Evolutionary conservation across 1,140 invertebrate species (phyloP), one percentile per base, ranked within the genome.

Genomic region (Centruroides sculpturatus): DNA sequence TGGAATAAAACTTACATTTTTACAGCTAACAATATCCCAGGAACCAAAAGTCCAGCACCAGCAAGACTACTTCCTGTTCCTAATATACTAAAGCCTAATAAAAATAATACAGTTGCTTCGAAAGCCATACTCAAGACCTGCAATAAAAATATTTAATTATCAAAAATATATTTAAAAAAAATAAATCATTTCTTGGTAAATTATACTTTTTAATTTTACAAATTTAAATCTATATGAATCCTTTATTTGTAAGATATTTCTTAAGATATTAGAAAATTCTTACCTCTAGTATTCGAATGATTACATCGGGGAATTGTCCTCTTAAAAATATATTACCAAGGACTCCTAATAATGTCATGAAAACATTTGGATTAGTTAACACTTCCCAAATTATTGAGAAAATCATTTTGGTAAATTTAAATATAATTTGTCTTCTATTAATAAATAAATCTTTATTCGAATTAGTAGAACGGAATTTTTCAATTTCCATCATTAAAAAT

Each of bases 301-400:
- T 41, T 8, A 41, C 41, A 41, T 52, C 59, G 1, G 64, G 64
- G n/a, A 65, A 36, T 46, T 57, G 54, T 2, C 51, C 55, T 36
- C 53, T 34, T 71, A 93, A 92, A 8, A 85, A 70, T 60, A 92
- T 78, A 74, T 96, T 96, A 10, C 88, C 90, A 57, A 84, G 72
- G 8, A 97, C 86, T 3, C 92, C 94, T 12, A 95, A 72, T 11
- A 89, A 73, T 1, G 93, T 96, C 90, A 96, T 96, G 12, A 92
- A 80, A 10, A 97, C 81, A 56, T 97, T 81, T 1, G 94, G 94
- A 78, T 98, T 97, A 2, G 83, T 79, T 53, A 86, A 78, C 52
- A 96, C 83, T 8, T 85, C 85, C 73, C 84, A 85, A 3, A 75
- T 36, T 5, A 77, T 70, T 55, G 23, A 62, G 41, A 53, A 47